Conservation (phyloP, 2,797 vertebrate genomes). For the Dallia pectoralis region DNA sequence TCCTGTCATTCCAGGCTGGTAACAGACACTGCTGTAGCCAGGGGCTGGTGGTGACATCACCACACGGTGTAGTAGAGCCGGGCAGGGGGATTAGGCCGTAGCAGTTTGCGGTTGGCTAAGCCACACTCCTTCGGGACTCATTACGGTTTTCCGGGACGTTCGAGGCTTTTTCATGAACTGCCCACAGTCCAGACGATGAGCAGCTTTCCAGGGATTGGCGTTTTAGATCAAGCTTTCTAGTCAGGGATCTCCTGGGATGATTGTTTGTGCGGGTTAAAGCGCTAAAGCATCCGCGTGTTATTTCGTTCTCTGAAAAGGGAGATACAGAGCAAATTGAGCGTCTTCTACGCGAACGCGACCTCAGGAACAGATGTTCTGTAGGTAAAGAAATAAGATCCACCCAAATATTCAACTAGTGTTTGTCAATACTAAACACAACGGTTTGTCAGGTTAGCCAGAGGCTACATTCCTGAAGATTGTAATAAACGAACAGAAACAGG, state of each 20-base stretch:
- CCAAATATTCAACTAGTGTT: background rate
- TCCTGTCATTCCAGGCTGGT: constrained; percentile 63
- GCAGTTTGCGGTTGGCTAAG: constrained; percentile 13
- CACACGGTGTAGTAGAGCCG: constrained; percentile 72
- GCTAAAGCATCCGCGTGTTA: background rate
- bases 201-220: constrained; percentile 32
- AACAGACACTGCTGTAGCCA: constrained; percentile 46
- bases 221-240: constrained; percentile 5
- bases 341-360: no score
- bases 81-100: constrained; percentile 40
- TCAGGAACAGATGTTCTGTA: background rate
- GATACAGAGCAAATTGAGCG: background rate
- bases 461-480: constrained; percentile 48
- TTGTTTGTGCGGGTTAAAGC: constrained; percentile 16
- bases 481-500: constrained; percentile 48
- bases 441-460: constrained; percentile 31
- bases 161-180: constrained; percentile 13
- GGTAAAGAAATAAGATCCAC: background rate
- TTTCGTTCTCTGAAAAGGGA: background rate
- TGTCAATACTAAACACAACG: background rate
- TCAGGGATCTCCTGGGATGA: constrained; percentile 5
- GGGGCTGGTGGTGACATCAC: constrained; percentile 67
- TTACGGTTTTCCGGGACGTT: constrained; percentile 14
- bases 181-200: constrained; percentile 13
- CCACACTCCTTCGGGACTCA: constrained; percentile 26